Evolutionary conservation across 2,113 vertebrate genomes (phyloP).

Genomic region (Pao palembangensis): DNA sequence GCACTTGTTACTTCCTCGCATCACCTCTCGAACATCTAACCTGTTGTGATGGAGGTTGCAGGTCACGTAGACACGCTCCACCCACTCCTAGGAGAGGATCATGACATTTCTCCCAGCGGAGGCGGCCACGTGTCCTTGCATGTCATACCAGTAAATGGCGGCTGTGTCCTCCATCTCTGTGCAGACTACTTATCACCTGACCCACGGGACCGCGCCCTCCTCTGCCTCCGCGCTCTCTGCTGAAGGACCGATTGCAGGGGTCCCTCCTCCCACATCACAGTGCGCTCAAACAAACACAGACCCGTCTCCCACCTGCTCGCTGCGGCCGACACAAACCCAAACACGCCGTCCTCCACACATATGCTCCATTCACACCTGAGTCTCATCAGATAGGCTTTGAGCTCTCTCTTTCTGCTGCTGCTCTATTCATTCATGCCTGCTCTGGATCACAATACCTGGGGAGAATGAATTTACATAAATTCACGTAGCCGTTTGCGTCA

Average conservation of each 20-base stretch:
- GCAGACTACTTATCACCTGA: constrained; percentile 69
- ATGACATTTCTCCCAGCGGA: constrained; percentile 49
- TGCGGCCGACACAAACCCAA: constrained; percentile 32
- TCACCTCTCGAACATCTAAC: constrained; percentile 1
- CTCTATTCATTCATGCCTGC: constrained; percentile 16
- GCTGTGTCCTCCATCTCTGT: constrained; percentile 59
- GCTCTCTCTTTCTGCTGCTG: constrained; percentile 12
- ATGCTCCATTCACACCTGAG: constrained; percentile 24
- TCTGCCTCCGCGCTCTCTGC: constrained; percentile 36
- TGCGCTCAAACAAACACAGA: not conserved
- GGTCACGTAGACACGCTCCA: constrained; percentile 22
- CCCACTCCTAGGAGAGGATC: constrained; percentile 36
- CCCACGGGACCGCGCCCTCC: constrained; percentile 67
- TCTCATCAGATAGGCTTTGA: constrained; percentile 16
- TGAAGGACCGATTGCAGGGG: constrained; percentile 27
- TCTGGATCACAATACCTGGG: constrained; percentile 30
- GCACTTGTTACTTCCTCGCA: too few relatives aligned
- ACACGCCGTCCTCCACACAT: constrained; percentile 7
- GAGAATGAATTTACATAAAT: not conserved
- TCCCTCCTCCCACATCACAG: constrained; percentile 27
- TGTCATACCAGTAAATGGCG: constrained; percentile 67
- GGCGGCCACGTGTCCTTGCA: constrained; percentile 56
- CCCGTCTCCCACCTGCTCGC: constrained; percentile 24
- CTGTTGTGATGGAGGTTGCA: constrained; percentile 38
- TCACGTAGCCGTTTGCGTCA: constrained; percentile 3